Conservation (phyloP, 2,113 vertebrate species). For the Periophthalmodon schlosseri region DNA sequence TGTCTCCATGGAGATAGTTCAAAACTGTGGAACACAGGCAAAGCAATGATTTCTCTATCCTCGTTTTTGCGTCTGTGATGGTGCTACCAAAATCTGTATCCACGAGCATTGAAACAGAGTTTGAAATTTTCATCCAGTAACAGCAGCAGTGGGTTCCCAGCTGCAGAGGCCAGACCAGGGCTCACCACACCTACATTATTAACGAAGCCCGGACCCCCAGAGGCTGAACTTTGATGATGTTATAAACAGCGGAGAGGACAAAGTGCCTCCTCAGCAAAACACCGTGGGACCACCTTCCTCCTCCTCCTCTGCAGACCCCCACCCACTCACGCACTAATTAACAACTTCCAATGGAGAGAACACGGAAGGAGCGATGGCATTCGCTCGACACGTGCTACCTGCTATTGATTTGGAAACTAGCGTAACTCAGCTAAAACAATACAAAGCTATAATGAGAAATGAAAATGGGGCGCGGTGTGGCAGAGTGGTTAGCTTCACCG, state of each 20-base stretch:
- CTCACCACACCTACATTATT: conserved; percentile 96
- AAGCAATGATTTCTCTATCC: no score
- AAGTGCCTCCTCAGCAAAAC: conserved; percentile 98
- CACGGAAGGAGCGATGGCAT: conserved; percentile 82
- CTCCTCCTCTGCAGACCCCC: conserved; percentile 48
- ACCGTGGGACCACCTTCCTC: conserved; percentile 86
- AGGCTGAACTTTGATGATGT: conserved; percentile 98
- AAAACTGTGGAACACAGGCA: no score
- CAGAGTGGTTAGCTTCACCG: background rate
- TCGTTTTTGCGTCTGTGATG: no score
- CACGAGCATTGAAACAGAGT: background rate
- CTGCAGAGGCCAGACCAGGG: conserved; percentile 87
- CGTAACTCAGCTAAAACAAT: conserved; percentile 17
- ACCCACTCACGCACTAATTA: conserved; percentile 83
- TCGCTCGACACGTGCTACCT: conserved; percentile 58
- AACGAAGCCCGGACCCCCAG: conserved; percentile 87
- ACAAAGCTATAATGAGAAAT: conserved; percentile 4
- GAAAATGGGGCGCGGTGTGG: background rate
- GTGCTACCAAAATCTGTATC: no score
- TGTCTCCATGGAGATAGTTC: no score
- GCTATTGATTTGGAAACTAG: conserved; percentile 26
- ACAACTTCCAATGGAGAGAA: conserved; percentile 86
- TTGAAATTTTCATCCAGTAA: conserved; percentile 96
- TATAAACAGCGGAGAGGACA: conserved; percentile 88
- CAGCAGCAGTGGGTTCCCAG: conserved; percentile 95